Base-by-base conservation (phyloP, 2,888 invertebrate genomes). In the Zhuqinia jingwanae region DNA sequence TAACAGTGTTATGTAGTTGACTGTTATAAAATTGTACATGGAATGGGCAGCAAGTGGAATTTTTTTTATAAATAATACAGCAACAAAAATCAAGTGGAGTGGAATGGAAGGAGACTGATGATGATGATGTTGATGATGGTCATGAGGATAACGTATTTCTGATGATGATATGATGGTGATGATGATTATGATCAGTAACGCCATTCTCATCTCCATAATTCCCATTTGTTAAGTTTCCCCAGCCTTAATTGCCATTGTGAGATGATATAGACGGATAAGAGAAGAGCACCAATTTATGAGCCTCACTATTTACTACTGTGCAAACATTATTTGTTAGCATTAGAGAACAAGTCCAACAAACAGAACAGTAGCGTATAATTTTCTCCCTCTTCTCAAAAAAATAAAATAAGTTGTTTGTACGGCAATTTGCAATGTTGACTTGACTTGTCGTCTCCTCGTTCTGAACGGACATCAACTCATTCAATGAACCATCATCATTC, bases 101-200 rank as follows among this genome's bases (percentile, higher is more conserved):
- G n/a, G n/a, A n/a, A n/a, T n/a, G n/a, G n/a, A n/a, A n/a, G n/a
- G n/a, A n/a, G n/a, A n/a, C n/a, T n/a, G n/a, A 58, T 56, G 77
- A 77, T 42, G 58, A 78, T 78, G 45, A 85, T 85, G 78, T 85
- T 60, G 45, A 73, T 85, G n/a, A n/a, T n/a, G n/a, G n/a, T n/a
- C n/a, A n/a, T n/a, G n/a, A n/a, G n/a, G 85, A 85, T 85, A 85
- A 85, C 79, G 63, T 50, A n/a, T 84, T 68, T 85, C 79, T 79
- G 85, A 85, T 85, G 56, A 65, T 82, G n/a, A n/a, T n/a, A n/a
- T n/a, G 45, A 68, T 73, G 85, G 68, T 45, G 68, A 84, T 77
- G 77, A 84, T 84, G 77, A 84, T 84, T 77, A 85, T 85, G 78
- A 85, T 78, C 79, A 85, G 60, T 70, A 78, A 78, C 79, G 36